Evolutionary conservation across 2,888 invertebrate species (phyloP).

Genomic region (Mechanitis messenoides): DNA sequence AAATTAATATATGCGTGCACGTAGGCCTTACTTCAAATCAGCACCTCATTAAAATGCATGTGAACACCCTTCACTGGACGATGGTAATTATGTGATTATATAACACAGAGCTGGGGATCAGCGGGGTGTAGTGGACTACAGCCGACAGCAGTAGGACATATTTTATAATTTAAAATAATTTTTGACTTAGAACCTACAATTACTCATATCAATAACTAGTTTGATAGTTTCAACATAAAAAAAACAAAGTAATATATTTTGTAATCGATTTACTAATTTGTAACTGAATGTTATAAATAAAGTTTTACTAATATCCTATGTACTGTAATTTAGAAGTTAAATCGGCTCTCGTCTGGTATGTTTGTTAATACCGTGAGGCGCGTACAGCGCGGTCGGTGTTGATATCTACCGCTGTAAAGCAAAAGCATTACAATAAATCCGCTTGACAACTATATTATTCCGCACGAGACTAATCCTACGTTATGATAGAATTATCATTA

Average conservation of each 20-base stretch:
- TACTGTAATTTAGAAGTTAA: too few species aligned
- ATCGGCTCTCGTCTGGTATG: too few species aligned
- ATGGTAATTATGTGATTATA: conserved; percentile 61
- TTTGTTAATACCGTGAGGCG: too few species aligned
- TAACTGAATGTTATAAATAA: too few species aligned
- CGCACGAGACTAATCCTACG: conserved; percentile 13
- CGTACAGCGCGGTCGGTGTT: too few species aligned
- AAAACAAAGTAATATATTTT: too few species aligned
- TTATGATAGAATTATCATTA: conserved; percentile 12
- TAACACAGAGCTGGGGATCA: conserved; percentile 33
- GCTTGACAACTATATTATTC: conserved; percentile 11
- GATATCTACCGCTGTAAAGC: too few species aligned
- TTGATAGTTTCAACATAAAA: too few species aligned
- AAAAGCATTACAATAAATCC: conserved; percentile 3
- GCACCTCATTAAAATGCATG: conserved; percentile 71
- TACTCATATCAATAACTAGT: too few species aligned
- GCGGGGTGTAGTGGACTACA: conserved; percentile 12
- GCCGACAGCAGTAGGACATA: background rate
- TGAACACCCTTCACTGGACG: conserved; percentile 51
- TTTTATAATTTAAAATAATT: background rate
- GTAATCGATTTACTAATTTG: too few species aligned
- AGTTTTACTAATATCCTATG: too few species aligned
- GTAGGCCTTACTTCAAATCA: conserved; percentile 61
- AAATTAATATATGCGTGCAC: conserved; percentile 45
- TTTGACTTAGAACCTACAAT: too few species aligned